These are phyloP conservation scores for Panagrolaimus sp. DNA, from an alignment of 1,140 invertebrate genomes.

Conservation along the genomic window DNA sequence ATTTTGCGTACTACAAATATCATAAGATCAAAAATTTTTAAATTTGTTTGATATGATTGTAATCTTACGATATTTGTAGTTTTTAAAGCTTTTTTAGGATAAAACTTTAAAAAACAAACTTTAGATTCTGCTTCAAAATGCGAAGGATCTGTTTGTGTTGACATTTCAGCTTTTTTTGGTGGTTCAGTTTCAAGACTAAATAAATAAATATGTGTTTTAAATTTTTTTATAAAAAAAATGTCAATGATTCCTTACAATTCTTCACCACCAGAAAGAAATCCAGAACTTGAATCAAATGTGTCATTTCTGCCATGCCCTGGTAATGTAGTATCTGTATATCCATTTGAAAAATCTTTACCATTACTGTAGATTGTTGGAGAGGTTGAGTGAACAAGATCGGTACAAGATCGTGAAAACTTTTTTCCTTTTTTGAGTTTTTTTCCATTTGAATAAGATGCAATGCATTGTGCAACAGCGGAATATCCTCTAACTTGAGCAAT, in stretches of 20 bases:
- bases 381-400: background rate
- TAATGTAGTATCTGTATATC: background rate
- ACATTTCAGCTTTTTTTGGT: conserved; percentile 10
- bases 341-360: background rate
- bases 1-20: no score
- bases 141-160: conserved; percentile 6
- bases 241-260: conserved; percentile 4
- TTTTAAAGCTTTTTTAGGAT: background rate
- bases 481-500: background rate
- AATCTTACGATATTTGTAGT: background rate
- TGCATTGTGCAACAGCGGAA: background rate
- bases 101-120: conserved; percentile 4
- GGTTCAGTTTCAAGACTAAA: background rate
- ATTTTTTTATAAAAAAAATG: no score
- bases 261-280: conserved; percentile 13
- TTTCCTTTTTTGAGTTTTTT: conserved; percentile 15
- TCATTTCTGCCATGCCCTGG: conserved; percentile 4
- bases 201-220: no score
- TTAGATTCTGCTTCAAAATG: background rate
- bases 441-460: background rate
- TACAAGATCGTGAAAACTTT: conserved; percentile 4
- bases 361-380: background rate
- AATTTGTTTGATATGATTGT: background rate
- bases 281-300: conserved; percentile 10
- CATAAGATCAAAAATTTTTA: no score